Base-by-base conservation (phyloP, 2,888 invertebrate species). In the Sussaba pulchella region DNA sequence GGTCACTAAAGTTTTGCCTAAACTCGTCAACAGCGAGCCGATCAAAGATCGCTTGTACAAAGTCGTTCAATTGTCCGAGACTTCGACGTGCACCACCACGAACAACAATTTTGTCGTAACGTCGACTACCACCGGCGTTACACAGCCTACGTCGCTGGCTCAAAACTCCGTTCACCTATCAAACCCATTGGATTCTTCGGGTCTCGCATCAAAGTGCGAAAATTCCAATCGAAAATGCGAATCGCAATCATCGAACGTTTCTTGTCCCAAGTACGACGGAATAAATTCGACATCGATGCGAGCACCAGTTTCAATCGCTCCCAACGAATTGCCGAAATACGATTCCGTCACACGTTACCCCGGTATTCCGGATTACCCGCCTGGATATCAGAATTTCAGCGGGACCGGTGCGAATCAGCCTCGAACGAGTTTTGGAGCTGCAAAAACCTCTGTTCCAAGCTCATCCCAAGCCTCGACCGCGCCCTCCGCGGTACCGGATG, bases 11-110 rank as follows among this genome's bases (percentile, higher is more conserved):
- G 52, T 75, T 2, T 73, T 91, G 54, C 91, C 92, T 0, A 91
- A 92, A 81, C 86, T 91, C 2, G 84, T 92, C 9, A 90, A 87
- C 17, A 88, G 80, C 14, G 91, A 92, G 59, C 87, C 87, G 6
- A 69, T 91, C 8, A 89, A 90, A 39, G 92, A 92, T 54, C 85
- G 89, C 0, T 88, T 83, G 57, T 84, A 88, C 59, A 92, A 91
- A 78, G 88, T 92, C 14, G 87, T 91, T 3, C 89, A 87, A 36
- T 82, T 81, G 24, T 82, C 87, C 17, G 82, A 83, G 45, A 31
- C 82, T 0, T 64, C 83, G 3, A 72, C 14, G 3, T 57, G 31
- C 57, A 45, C 59, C 10, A 83, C 82, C 8, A 39, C 52, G 0
- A 69, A 78, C 14, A 78, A 71, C 14, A 83, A 78, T 80, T 73